Evolutionary conservation across 1,140 invertebrate species (phyloP).

Genomic region (Cardiocondyla obscurior): DNA sequence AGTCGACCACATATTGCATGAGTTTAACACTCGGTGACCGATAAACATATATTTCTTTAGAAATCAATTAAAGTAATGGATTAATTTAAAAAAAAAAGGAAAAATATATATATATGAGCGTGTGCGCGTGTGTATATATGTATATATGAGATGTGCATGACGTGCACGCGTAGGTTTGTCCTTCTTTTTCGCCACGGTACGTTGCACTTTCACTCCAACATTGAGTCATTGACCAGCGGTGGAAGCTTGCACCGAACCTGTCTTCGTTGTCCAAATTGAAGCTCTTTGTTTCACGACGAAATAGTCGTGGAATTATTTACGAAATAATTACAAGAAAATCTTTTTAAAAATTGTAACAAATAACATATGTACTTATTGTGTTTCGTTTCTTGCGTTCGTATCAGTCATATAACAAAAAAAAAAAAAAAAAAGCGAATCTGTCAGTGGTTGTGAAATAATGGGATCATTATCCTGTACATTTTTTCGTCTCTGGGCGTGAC

Average conservation of each 20-base stretch:
- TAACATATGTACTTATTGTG: background rate
- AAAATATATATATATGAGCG: background rate
- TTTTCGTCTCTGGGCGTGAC: slow-evolving; percentile 67
- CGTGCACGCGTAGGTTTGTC: slow-evolving; percentile 59
- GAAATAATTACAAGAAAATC: background rate
- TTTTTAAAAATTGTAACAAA: background rate
- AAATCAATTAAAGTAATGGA: slow-evolving; percentile 17
- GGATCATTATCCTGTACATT: slow-evolving; percentile 64
- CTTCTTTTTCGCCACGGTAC: slow-evolving; percentile 60
- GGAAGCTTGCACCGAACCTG: slow-evolving; percentile 41
- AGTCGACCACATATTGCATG: background rate
- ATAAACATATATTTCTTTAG: background rate
- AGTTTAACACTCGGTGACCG: background rate
- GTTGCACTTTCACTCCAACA: slow-evolving; percentile 71
- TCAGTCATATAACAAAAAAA: slow-evolving; percentile 3
- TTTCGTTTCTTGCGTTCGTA: background rate
- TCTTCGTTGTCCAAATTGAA: slow-evolving; percentile 33
- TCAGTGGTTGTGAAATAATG: slow-evolving; percentile 52
- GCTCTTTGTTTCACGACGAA: background rate
- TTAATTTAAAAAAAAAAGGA: background rate
- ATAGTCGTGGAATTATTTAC: background rate
- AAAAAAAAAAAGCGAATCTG: slow-evolving; percentile 13
- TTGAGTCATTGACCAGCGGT: slow-evolving; percentile 69
- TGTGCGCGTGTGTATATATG: background rate
- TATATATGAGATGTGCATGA: background rate